Percentiles rank a stretch among this genome's conserved stretches.
Evolutionary conservation across 2,113 vertebrate genomes (phyloP).

Genomic region (Aptenodytes patagonicus): DNA sequence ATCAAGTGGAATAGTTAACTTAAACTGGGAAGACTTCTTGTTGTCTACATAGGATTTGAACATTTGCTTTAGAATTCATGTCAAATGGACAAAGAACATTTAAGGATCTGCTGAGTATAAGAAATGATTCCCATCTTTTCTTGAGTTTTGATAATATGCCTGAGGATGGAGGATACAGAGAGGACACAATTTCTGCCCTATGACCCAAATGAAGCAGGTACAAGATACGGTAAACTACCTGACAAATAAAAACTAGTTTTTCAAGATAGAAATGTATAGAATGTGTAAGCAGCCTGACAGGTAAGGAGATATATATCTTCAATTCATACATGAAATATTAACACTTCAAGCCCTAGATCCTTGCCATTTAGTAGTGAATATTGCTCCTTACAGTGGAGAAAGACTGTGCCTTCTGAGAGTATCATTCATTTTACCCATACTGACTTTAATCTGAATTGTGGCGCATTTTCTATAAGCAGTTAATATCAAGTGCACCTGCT

Average conservation of each 20-base stretch:
- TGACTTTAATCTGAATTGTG: neutral
- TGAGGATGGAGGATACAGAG: neutral
- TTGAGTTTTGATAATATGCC: neutral
- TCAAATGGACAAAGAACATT: neutral
- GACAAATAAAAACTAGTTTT: neutral
- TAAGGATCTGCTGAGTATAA: neutral
- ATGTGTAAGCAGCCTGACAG: neutral
- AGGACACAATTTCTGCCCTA: neutral
- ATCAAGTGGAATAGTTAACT: neutral
- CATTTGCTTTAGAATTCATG: neutral
- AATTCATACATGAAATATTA: neutral
- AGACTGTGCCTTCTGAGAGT: neutral
- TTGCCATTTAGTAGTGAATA: neutral
- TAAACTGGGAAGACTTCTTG: neutral
- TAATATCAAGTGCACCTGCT: neutral
- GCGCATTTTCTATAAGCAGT: neutral
- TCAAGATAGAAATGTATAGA: neutral
- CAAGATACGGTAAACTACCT: neutral
- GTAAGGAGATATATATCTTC: neutral
- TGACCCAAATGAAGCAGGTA: neutral
- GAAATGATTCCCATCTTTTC: neutral
- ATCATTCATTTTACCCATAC: neutral
- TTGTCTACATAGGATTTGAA: neutral
- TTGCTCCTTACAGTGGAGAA: neutral
- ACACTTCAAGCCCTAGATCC: neutral